Conservation (phyloP, 2,113 vertebrate species). For the Petaurus breviceps region DNA sequence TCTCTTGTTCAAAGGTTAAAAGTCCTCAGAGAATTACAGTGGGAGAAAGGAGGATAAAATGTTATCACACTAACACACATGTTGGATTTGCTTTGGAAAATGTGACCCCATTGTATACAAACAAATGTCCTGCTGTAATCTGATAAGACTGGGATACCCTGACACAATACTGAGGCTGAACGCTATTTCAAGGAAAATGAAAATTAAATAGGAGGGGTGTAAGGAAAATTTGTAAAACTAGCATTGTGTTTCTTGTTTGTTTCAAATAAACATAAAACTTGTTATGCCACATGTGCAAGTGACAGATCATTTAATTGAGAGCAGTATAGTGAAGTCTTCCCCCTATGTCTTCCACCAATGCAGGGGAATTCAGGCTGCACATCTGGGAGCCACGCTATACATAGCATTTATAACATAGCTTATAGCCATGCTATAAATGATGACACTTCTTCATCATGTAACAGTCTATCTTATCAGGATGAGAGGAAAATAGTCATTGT, state of each 20-base stretch:
- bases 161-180: slow-evolving; percentile 62
- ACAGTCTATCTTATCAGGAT: background rate
- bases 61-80: slow-evolving; percentile 74
- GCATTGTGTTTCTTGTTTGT: slow-evolving; percentile 68
- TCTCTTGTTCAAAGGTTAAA: slow-evolving; percentile 67
- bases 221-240: slow-evolving; percentile 49
- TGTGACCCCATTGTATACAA: slow-evolving; percentile 76
- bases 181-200: slow-evolving; percentile 66
- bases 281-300: slow-evolving; percentile 45
- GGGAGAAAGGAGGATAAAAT: slow-evolving; percentile 56
- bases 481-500: background rate
- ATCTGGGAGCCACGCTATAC: background rate
- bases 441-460: background rate
- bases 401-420: too few relatives aligned
- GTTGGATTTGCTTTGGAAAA: slow-evolving; percentile 74
- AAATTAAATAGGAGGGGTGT: slow-evolving; percentile 61
- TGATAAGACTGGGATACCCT: slow-evolving; percentile 42
- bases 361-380: background rate
- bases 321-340: slow-evolving; percentile 56
- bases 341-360: background rate
- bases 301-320: slow-evolving; percentile 62
- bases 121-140: slow-evolving; percentile 73
- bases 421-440: too few relatives aligned
- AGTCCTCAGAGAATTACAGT: slow-evolving; percentile 45
- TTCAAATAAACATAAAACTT: slow-evolving; percentile 74